Base-by-base conservation (phyloP, 2,888 invertebrate species). In the Melieria picta region DNA sequence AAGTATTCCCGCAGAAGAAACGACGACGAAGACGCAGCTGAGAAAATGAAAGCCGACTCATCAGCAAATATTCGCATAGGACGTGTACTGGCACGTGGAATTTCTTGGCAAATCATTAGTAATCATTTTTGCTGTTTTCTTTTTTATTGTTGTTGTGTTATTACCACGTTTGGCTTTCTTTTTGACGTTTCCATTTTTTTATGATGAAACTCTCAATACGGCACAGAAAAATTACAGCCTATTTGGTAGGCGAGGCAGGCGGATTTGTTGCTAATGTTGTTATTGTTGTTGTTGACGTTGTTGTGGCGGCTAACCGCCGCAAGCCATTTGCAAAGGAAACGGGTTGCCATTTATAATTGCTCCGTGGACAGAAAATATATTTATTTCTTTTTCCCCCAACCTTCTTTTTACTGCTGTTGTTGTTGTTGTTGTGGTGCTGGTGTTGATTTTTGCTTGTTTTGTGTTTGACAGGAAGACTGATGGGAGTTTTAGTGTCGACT, bases 261-360 rank as follows among this genome's bases (percentile, higher is more conserved):
- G 11, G n/a, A 55, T 56, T 65, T n/a, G 43, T n/a, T 60, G n/a
- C 43, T 50, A 42, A 13, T 45, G 42, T 43, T 67, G 50, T 50
- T n/a, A 10, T 13, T 67, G 48, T 50, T 50, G 48, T 60, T 61
- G 45, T 55, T 63, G 62, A 55, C 52, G 52, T 68, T 68, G 55
- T 55, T 30, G 30, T 7, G 30, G 60, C 42, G 46, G 61, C n/a
- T 50, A 50, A 42, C 9, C 52, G 48, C 71, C 66, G n/a, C 6
- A 4, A 55, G 66, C 3, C 66, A 69, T 72, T 69, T 68, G 55
- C 43, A 68, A 72, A 72, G 72, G 72, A 70, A 69, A 70, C 64
- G 62, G 66, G 66, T 71, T 71, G 56, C 71, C 55, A 66, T 71
- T 71, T 58, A 67, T 67, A 61, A 67, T 67, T 67, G 50, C 45